Evolutionary conservation across 2,797 vertebrate genomes (phyloP).

Genomic region (Kryptolebias ocellatus): DNA sequence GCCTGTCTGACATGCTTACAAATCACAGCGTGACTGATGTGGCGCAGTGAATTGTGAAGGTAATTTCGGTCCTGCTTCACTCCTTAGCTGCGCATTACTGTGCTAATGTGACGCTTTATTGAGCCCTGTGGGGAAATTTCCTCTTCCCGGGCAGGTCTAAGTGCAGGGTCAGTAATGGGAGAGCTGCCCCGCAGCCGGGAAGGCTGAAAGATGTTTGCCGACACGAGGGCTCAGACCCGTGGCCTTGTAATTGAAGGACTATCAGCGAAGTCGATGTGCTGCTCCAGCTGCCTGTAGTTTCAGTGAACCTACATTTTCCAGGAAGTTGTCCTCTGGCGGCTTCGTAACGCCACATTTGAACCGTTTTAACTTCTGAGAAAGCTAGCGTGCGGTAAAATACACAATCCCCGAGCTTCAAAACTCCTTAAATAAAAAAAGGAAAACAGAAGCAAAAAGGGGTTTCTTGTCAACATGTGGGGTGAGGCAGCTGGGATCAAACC

Average conservation of each 20-base stretch:
- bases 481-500: no score
- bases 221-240: background rate
- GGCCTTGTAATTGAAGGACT: constrained; percentile 36
- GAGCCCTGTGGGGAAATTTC: constrained; percentile 65
- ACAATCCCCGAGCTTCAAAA: no score
- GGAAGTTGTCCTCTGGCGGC: background rate
- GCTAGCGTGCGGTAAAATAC: no score
- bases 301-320: constrained; percentile 1
- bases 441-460: no score
- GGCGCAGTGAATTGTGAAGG: constrained; percentile 59
- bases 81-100: constrained; percentile 63
- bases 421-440: no score
- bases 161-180: constrained; percentile 61
- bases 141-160: constrained; percentile 56
- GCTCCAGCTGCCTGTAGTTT: constrained; percentile 11
- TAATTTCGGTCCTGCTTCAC: constrained; percentile 57
- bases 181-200: constrained; percentile 40
- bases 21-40: constrained; percentile 59
- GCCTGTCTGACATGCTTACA: constrained; percentile 33
- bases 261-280: constrained; percentile 13
- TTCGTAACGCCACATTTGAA: background rate
- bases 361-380: background rate
- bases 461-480: no score
- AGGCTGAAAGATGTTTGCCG: constrained; percentile 39
- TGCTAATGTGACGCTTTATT: constrained; percentile 72